A percentile compares a stretch with the other conserved stretches of the same genome.
These are phyloP conservation scores for Dromiciops gliroides DNA, from an alignment of 2,113 vertebrate genomes.

Conservation along the genomic window DNA sequence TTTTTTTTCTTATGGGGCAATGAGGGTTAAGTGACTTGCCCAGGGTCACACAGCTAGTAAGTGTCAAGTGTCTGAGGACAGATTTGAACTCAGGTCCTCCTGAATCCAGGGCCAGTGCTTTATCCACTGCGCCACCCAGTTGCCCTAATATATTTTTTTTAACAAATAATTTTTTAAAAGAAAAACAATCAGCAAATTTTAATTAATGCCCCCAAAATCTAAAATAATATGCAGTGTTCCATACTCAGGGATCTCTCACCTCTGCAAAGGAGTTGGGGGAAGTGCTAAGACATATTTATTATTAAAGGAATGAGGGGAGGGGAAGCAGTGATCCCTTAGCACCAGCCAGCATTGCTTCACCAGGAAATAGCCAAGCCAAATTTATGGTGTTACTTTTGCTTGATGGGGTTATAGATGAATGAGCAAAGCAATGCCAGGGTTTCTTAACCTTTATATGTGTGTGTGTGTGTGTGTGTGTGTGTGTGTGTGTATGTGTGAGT, in stretches of 20 bases:
- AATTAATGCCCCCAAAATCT: background rate
- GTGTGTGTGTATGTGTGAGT: too few relatives aligned
- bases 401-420: background rate
- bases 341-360: background rate
- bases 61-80: too few relatives aligned
- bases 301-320: too few relatives aligned
- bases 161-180: background rate
- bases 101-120: too few relatives aligned
- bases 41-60: too few relatives aligned
- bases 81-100: too few relatives aligned
- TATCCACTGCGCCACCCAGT: too few relatives aligned
- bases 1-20: too few relatives aligned
- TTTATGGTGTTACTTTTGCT: background rate
- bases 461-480: too few relatives aligned
- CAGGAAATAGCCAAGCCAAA: background rate
- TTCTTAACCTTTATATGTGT: background rate
- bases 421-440: background rate
- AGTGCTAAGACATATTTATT: background rate
- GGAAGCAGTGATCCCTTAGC: background rate
- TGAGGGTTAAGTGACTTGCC: too few relatives aligned
- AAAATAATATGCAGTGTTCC: too few relatives aligned
- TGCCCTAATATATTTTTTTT: too few relatives aligned
- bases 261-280: background rate
- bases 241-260: background rate
- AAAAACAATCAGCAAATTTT: background rate